Base-by-base conservation (phyloP, 2,113 vertebrate species). In the Mastomys natalensis region DNA sequence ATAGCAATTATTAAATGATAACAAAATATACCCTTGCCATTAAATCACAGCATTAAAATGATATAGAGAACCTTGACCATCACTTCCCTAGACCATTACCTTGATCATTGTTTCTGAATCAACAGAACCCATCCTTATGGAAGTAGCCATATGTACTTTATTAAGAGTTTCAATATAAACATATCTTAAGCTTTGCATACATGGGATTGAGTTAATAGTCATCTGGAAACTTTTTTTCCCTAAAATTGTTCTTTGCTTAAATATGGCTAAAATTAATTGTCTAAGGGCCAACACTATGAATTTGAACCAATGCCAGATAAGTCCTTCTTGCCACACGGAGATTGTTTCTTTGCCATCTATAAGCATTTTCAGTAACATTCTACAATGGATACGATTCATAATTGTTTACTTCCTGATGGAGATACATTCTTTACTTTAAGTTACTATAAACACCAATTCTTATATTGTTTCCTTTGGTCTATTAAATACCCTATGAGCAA, bases 1-100 rank as follows among this genome's bases (percentile, higher is more conserved):
- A 26, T 24, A 26, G 22, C 37, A 93, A 92, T 95, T 81, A 85
- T 96, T 95, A 96, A 95, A 91, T 6, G 43, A 16, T 24, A 72
- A 60, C 66, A 76, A 94, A 91, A 77, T 88, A 11, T 58, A 89
- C 51, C 95, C 81, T 9, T 92, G n/a, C 60, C 13, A 77, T 80
- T 87, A 93, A 87, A 78, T 95, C 60, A 72, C 0, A 84, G 51
- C 84, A 68, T 1, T 90, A 76, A 64, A 24, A 68, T 62, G 29
- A 58, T 87, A 34, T 73, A 34, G 40, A 88, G 5, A 74, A 13
- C 2, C 87, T 26, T 84, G 19, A 51, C 48, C 48, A 9, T 51
- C 12, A 82, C 37, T 60, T 37, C 15, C 7, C 13, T 84, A 29
- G 13, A 62, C 37, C 11, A n/a, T 40, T 40, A 82, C 9, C 80